Percentiles rank a stretch among this genome's conserved stretches.
phyloP scores from a whole-genome alignment of 1,140 invertebrate species.

The Leptinotarsa defecta region DNA sequence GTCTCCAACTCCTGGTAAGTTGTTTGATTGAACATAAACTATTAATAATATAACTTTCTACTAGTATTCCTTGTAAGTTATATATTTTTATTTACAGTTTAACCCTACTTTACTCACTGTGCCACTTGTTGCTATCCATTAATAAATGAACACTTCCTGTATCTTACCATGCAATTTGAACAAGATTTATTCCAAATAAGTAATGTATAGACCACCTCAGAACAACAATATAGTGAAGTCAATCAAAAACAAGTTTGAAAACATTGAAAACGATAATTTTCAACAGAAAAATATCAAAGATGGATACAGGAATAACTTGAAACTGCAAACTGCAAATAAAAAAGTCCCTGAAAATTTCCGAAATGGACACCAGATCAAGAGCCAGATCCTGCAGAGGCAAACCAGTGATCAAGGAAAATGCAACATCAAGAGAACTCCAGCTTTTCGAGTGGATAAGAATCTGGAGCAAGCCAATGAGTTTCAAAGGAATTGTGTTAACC shows the following conservation, averaged over 20 bases:
- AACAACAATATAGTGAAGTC: slow-evolving; percentile 53
- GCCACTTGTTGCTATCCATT: slow-evolving; percentile 29
- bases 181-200: slow-evolving; percentile 14
- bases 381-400: slow-evolving; percentile 57
- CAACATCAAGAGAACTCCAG: slow-evolving; percentile 65
- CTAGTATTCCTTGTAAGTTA: slow-evolving; percentile 17
- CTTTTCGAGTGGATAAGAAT: slow-evolving; percentile 63
- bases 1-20: slow-evolving; percentile 19
- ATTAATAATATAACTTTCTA: slow-evolving; percentile 1
- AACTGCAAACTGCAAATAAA: background rate
- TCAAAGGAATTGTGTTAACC: slow-evolving; percentile 44
- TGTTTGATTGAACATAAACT: slow-evolving; percentile 17
- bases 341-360: slow-evolving; percentile 7
- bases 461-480: slow-evolving; percentile 52
- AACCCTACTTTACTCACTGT: slow-evolving; percentile 10
- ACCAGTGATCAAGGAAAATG: slow-evolving; percentile 63
- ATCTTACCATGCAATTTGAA: slow-evolving; percentile 17
- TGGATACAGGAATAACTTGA: slow-evolving; percentile 30
- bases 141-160: slow-evolving; percentile 31
- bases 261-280: slow-evolving; percentile 38
- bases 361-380: slow-evolving; percentile 11
- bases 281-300: slow-evolving; percentile 26
- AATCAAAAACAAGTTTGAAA: slow-evolving; percentile 53
- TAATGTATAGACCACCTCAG: slow-evolving; percentile 52
- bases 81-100: slow-evolving; percentile 28